Conservation (phyloP, 2,888 invertebrate genomes). For the Drosophila anomelani region DNA sequence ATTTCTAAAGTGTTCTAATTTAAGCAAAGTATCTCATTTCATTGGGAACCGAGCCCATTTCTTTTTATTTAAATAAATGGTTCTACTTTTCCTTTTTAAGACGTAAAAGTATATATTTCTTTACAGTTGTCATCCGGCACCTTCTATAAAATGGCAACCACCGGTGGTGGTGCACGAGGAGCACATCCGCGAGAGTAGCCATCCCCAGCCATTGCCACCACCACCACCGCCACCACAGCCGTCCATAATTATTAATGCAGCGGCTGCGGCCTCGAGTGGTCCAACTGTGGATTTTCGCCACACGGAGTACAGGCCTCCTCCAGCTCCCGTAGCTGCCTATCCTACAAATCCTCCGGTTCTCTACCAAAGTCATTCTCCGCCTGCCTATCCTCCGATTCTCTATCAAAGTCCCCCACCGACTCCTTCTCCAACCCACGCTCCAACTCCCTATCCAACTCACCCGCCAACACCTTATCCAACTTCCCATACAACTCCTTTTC, state of each 20-base stretch:
- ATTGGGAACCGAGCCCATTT: neutral
- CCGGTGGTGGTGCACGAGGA: slow-evolving; percentile 14
- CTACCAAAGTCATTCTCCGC: slow-evolving; percentile 25
- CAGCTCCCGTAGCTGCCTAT: slow-evolving; percentile 25
- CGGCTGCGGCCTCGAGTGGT: slow-evolving; percentile 75
- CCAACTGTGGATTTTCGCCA: slow-evolving; percentile 20
- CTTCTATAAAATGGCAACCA: slow-evolving; percentile 27
- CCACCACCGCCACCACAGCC: slow-evolving; percentile 36
- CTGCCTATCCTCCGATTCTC: neutral
- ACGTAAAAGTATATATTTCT: neutral
- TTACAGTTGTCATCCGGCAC: slow-evolving; percentile 38
- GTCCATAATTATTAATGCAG: slow-evolving; percentile 81
- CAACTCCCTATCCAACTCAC: slow-evolving; percentile 9
- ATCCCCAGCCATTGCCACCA: slow-evolving; percentile 9
- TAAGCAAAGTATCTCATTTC: slow-evolving; percentile 23
- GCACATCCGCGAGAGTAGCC: slow-evolving; percentile 9
- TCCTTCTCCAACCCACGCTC: neutral
- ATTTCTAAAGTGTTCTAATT: slow-evolving; percentile 22
- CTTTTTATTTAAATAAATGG: neutral
- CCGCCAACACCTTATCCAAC: slow-evolving; percentile 11
- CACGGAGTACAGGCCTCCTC: slow-evolving; percentile 11
- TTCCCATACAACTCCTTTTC: slow-evolving; percentile 22
- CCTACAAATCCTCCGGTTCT: slow-evolving; percentile 31
- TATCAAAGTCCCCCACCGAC: slow-evolving; percentile 6
- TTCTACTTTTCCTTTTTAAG: neutral